Conservation (phyloP, 30 jellyfish, hydroid and myxozoan species). For the Aurelia coerulea region DNA sequence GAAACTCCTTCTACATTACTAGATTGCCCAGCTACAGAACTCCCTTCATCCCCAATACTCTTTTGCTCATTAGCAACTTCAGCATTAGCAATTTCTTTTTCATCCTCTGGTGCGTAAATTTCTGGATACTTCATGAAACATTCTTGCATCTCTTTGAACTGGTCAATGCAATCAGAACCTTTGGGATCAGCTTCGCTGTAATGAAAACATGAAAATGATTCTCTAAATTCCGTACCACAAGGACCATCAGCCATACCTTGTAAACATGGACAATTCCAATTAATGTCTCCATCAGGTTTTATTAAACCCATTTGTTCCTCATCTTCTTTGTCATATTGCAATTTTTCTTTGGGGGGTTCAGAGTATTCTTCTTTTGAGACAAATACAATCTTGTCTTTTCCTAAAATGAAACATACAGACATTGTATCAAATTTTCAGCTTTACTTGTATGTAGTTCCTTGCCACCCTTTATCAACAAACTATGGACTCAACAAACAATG, state of each 20-base stretch:
- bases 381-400: conserved; percentile 88
- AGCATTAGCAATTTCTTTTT: conserved; percentile 35
- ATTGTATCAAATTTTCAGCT: not conserved
- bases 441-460: no score
- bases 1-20: no score
- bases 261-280: conserved; percentile 99
- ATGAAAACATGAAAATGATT: conserved; percentile 97
- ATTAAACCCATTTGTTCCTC: conserved; percentile 91
- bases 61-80: not conserved
- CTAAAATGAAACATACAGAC: conserved; percentile 23
- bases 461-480: no score
- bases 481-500: no score
- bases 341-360: conserved; percentile 49
- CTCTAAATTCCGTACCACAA: conserved; percentile 94
- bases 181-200: conserved; percentile 97
- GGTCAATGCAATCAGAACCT: conserved; percentile 93
- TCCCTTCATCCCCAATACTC: not conserved
- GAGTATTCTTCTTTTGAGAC: conserved; percentile 78
- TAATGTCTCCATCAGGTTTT: conserved; percentile 93
- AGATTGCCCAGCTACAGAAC: no score
- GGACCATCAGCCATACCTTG: conserved; percentile 99
- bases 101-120: conserved; percentile 74
- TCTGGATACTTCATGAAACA: conserved; percentile 92
- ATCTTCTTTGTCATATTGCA: conserved; percentile 71
- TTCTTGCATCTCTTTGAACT: conserved; percentile 91